Percentiles rank a stretch among this genome's conserved stretches.
These are phyloP conservation scores for Rhagonycha fulva DNA, from an alignment of 2,888 invertebrate species.

Conservation along the genomic window DNA sequence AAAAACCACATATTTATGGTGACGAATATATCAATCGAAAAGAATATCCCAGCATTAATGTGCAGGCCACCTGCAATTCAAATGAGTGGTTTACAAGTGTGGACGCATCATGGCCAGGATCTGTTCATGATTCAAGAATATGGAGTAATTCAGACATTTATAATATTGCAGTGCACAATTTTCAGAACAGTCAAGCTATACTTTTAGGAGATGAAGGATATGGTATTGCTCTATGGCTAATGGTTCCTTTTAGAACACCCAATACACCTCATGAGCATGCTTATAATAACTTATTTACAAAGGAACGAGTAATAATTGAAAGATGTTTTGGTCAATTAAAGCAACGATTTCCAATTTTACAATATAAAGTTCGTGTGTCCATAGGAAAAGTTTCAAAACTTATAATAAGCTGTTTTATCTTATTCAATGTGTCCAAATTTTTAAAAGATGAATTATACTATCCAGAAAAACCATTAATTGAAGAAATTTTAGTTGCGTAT, in stretches of 20 bases:
- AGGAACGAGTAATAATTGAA: constrained; percentile 32
- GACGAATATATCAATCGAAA: constrained; percentile 29
- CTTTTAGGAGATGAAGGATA: constrained; percentile 33
- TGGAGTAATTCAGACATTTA: constrained; percentile 15
- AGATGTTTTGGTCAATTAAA: constrained; percentile 33
- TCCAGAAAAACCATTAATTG: no score
- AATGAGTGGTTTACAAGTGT: constrained; percentile 21
- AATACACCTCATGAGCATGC: constrained; percentile 16
- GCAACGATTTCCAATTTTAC: constrained; percentile 27
- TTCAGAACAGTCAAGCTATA: background rate
- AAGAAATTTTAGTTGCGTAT: no score
- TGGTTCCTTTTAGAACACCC: constrained; percentile 31
- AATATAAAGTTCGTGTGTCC: background rate
- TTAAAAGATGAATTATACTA: no score
- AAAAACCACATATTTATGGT: constrained; percentile 7
- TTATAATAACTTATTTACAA: constrained; percentile 26
- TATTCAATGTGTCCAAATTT: no score
- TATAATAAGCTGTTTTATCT: no score
- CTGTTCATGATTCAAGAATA: constrained; percentile 24
- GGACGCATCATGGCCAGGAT: constrained; percentile 22
- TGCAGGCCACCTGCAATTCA: constrained; percentile 25
- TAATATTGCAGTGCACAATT: background rate
- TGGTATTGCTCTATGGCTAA: constrained; percentile 32
- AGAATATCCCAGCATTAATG: constrained; percentile 20
- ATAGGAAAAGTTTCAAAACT: no score